Base-by-base conservation (phyloP, 2,113 vertebrate species). In the Neogobius melanostomus region DNA sequence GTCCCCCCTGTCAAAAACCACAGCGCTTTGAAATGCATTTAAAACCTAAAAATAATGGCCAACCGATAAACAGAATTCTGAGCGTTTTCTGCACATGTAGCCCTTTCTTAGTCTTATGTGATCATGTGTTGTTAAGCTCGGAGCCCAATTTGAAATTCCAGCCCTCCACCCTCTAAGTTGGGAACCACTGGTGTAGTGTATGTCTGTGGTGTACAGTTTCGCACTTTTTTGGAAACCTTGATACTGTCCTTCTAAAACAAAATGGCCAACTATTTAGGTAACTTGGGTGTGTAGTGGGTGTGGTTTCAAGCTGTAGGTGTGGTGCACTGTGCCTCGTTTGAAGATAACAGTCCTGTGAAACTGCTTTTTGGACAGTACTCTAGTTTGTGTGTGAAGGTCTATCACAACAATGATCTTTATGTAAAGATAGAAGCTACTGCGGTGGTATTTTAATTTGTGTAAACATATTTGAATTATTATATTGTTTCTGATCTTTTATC, bases 261-360 rank as follows among this genome's bases (percentile, higher is more conserved):
- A 69, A 81, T 82, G 81, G 64, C 68, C 21, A 77, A 73, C 46
- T 72, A 63, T 85, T 74, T 63, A 43, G 59, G 54, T 76, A 42
- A 46, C 45, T 48, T 6, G 74, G 75, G 74, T 72, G 83, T 81
- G 81, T 80, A 28, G n/a, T 53, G 73, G 75, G 87, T 71, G 85
- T 76, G 72, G 72, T 3, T 71, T 56, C 75, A 63, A n/a, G 3
- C 28, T 57, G 42, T 50, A 83, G 85, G 87, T 84, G 83, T 82
- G 84, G 79, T 71, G 61, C 74, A 42, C n/a, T 28, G 50, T 69
- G 60, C 11, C 14, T 81, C 54, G 63, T 71, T 36, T 64, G 52
- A 49, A 87, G 80, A 90, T 86, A 83, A 63, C 68, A 65, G 66
- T 28, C 7, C 36, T n/a, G 42, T 11, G 54, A 50, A 70, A 54